phyloP scores from a whole-genome alignment of 2,888 invertebrate genomes.

The Notodonta dromedarius region DNA sequence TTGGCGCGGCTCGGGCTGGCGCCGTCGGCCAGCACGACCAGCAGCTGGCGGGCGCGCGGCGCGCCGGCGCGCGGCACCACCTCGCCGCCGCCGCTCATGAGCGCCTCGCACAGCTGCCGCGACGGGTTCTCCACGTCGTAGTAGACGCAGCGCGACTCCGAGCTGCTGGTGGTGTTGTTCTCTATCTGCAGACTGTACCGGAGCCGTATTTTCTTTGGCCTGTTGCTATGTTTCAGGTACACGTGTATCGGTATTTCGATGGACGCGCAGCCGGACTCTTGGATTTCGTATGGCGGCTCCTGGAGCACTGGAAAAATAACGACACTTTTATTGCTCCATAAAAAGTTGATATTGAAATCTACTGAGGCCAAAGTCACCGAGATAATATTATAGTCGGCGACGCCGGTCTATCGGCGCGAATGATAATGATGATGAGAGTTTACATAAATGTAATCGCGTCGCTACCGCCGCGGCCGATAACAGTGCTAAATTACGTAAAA shows the following conservation, averaged over 20 bases:
- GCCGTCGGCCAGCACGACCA: constrained; percentile 60
- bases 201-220: constrained; percentile 74
- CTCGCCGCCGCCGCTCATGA: constrained; percentile 75
- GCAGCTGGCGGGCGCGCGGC: constrained; percentile 48
- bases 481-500: constrained; percentile 9
- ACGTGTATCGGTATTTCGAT: constrained; percentile 79
- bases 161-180: constrained; percentile 64
- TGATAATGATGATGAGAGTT: constrained; percentile 64
- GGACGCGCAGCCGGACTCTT: constrained; percentile 77
- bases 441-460: constrained; percentile 41
- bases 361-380: constrained; percentile 48
- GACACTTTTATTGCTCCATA: constrained; percentile 42
- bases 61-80: constrained; percentile 59
- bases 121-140: constrained; percentile 76
- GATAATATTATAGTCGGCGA: constrained; percentile 47
- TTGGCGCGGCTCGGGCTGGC: constrained; percentile 47
- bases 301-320: constrained; percentile 70
- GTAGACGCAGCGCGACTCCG: constrained; percentile 70
- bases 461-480: constrained; percentile 13
- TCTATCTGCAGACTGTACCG: constrained; percentile 74
- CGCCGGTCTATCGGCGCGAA: constrained; percentile 56
- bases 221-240: constrained; percentile 73
- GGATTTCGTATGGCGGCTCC: constrained; percentile 81
- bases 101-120: constrained; percentile 64
- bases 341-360: constrained; percentile 35